Base-by-base conservation (phyloP, 2,113 vertebrate genomes). In the Rhinolophus ferrumequinum region DNA sequence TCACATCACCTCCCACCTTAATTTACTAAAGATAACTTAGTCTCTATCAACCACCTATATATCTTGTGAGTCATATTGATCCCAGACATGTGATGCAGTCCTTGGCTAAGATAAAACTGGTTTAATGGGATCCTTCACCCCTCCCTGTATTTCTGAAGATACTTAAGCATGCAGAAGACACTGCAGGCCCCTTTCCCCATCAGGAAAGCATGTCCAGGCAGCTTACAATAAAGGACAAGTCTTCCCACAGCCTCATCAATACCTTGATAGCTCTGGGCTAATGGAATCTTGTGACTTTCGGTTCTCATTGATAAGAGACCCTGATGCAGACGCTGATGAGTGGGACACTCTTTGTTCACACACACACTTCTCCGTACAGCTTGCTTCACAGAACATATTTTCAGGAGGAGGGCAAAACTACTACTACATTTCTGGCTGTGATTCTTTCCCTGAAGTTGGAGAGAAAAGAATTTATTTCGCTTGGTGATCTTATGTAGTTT, bases 241-340 rank as follows among this genome's bases (percentile, higher is more conserved):
- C 88, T 98, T 94, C 88, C 80, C 66, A 92, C 10, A 84, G 94
- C 75, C 80, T 97, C 89, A 82, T 97, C 90, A 79, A 96, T 97
- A 93, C 54, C 11, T 85, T 95, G 90, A 66, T 96, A 80, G 82
- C 94, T 96, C 95, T 93, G 79, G 92, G 84, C 70, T 98, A 97
- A 97, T 97, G 90, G 96, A 98, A 96, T 96, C 92, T 60, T 52
- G 50, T 96, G 92, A 94, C 96, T 98, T 97, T 96, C 73, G 14
- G 30, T 92, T 98, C 73, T 92, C 26, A 9, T 66, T 97, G 97
- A 66, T 91, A 94, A 88, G 67, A 82, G 66, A 66, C 35, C 62
- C 62, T 41, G 56, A 83, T 75, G 72, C 67, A 90, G 81, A 56
- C 77, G 5, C n/a, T 75, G 94, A 91, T 73, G 83, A 97, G 97